Percentiles rank a stretch among this genome's conserved stretches.
phyloP scores from a whole-genome alignment of 2,797 vertebrate species.

The Trachurus trachurus region DNA sequence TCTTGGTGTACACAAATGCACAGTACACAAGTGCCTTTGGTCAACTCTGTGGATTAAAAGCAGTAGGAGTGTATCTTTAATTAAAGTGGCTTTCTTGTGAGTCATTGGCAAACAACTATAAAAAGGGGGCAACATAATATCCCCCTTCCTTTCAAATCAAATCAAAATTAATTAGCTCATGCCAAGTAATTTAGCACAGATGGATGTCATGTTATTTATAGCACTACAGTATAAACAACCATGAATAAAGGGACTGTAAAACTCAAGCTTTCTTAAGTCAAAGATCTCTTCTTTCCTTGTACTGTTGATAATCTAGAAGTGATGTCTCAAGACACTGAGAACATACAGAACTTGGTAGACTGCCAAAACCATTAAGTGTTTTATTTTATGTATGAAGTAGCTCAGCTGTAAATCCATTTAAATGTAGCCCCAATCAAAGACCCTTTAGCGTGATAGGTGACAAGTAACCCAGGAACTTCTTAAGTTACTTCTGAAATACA shows the following conservation, averaged over 20 bases:
- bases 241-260: slow-evolving; percentile 6
- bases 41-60: slow-evolving; percentile 32
- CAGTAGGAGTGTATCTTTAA: slow-evolving; percentile 23
- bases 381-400: not conserved
- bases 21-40: slow-evolving; percentile 25
- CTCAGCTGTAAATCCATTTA: slow-evolving; percentile 21
- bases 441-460: slow-evolving; percentile 25
- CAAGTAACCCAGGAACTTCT: slow-evolving; percentile 28
- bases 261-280: not conserved
- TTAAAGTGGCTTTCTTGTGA: slow-evolving; percentile 40
- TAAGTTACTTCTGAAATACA: slow-evolving; percentile 41
- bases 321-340: not conserved
- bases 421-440: slow-evolving; percentile 4
- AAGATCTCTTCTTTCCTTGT: not conserved
- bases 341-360: not conserved
- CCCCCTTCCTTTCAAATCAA: slow-evolving; percentile 42
- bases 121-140: slow-evolving; percentile 17
- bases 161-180: slow-evolving; percentile 41
- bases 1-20: slow-evolving; percentile 23
- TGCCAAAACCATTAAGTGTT: not conserved
- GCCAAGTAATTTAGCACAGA: slow-evolving; percentile 3
- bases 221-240: not conserved
- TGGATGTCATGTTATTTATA: slow-evolving; percentile 42
- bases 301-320: not conserved
- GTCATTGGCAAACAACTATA: slow-evolving; percentile 42